These are phyloP conservation scores for Hepsetus odoe DNA, from an alignment of 2,113 vertebrate genomes.

Conservation along the genomic window DNA sequence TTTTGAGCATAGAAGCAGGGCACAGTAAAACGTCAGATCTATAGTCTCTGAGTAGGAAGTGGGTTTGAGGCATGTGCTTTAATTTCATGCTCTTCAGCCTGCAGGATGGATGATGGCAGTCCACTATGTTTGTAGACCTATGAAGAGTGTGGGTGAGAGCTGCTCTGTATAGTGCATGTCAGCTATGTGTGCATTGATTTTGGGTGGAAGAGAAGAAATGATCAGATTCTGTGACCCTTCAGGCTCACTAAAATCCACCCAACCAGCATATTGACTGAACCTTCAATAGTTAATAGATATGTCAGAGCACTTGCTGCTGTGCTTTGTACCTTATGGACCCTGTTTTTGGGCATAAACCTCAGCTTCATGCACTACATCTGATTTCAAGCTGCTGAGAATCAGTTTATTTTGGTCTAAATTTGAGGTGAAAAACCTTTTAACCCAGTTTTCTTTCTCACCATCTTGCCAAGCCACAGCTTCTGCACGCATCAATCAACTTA, in stretches of 20 bases:
- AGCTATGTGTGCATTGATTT: background rate
- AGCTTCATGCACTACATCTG: background rate
- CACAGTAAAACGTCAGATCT: constrained; percentile 3
- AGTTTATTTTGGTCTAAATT: too few species aligned
- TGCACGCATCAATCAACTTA: background rate
- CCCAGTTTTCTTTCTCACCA: background rate
- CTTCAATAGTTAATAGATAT: background rate
- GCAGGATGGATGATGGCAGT: constrained; percentile 17
- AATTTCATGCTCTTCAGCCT: constrained; percentile 40
- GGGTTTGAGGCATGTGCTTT: background rate
- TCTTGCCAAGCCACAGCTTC: constrained; percentile 2
- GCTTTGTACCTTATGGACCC: background rate
- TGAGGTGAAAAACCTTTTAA: background rate
- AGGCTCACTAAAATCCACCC: background rate
- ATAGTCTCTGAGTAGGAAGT: background rate
- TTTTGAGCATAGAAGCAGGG: background rate
- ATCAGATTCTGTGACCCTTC: background rate
- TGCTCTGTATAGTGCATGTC: background rate
- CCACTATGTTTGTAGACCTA: background rate
- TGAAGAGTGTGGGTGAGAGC: background rate
- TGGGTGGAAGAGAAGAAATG: background rate
- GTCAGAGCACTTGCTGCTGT: background rate
- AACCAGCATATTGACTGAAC: background rate
- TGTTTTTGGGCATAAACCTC: background rate
- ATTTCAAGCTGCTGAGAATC: background rate